A percentile compares a stretch with the other conserved stretches of the same genome.
Evolutionary conservation across 1,140 invertebrate species (phyloP).

Genomic region (Pseudobourletiella spinata): DNA sequence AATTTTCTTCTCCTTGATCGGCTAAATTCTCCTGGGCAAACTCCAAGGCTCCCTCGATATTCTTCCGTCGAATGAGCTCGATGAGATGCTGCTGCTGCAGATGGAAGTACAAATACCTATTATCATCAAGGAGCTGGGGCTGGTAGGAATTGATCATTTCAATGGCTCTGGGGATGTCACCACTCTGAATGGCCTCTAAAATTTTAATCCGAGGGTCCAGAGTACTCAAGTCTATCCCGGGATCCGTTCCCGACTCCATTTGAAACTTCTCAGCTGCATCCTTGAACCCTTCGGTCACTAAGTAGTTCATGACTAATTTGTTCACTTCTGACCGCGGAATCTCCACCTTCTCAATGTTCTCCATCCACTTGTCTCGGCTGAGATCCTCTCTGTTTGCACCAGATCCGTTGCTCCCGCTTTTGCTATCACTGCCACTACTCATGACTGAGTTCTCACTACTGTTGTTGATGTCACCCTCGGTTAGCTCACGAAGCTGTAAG

Average conservation of each 20-base stretch:
- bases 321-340: conserved; percentile 89
- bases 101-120: conserved; percentile 91
- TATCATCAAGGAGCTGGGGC: conserved; percentile 89
- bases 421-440: conserved; percentile 8
- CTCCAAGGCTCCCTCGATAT: conserved; percentile 88
- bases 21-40: conserved; percentile 88
- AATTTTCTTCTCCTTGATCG: conserved; percentile 83
- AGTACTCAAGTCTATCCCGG: conserved; percentile 75
- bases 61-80: conserved; percentile 79
- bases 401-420: background rate
- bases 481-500: background rate
- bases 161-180: conserved; percentile 86
- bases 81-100: conserved; percentile 90
- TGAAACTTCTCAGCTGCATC: conserved; percentile 96
- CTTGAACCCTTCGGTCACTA: conserved; percentile 72
- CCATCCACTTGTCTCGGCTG: conserved; percentile 56
- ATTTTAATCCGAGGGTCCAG: conserved; percentile 91
- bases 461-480: background rate
- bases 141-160: conserved; percentile 87
- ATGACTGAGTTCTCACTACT: background rate
- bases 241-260: conserved; percentile 80
- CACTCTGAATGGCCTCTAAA: conserved; percentile 85
- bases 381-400: conserved; percentile 9
- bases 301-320: conserved; percentile 95
- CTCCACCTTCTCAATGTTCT: conserved; percentile 63